A percentile compares a stretch with the other conserved stretches of the same genome.
Conservation (phyloP, 2,797 vertebrate genomes). For the Liparis tanakae region DNA sequence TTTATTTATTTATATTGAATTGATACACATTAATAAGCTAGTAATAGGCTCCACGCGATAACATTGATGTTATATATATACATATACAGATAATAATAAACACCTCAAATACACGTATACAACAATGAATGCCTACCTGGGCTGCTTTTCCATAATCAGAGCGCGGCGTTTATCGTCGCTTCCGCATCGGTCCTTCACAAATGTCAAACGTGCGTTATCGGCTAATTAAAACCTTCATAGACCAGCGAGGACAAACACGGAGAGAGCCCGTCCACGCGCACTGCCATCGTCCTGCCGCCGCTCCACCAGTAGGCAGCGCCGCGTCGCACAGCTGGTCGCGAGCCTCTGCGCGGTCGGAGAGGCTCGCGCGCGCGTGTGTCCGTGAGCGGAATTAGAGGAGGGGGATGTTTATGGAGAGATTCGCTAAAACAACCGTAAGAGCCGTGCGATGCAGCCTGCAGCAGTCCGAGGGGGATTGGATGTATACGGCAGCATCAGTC, state of each 20-base stretch:
- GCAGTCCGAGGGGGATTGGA: slow-evolving; percentile 29
- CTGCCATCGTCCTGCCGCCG: slow-evolving; percentile 69
- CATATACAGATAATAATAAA: slow-evolving; percentile 4
- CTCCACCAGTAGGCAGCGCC: slow-evolving; percentile 56
- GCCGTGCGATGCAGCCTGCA: slow-evolving; percentile 5
- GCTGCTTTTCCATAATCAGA: slow-evolving; percentile 71
- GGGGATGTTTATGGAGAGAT: not conserved
- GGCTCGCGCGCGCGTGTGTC: slow-evolving; percentile 4
- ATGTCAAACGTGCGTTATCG: slow-evolving; percentile 30
- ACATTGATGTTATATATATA: not conserved
- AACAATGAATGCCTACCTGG: slow-evolving; percentile 68
- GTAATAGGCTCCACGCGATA: not conserved
- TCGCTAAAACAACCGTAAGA: slow-evolving; percentile 36
- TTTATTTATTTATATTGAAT: not conserved
- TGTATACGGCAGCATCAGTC: slow-evolving; percentile 54
- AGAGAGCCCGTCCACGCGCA: slow-evolving; percentile 48
- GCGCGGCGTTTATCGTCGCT: slow-evolving; percentile 38
- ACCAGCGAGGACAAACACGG: slow-evolving; percentile 48
- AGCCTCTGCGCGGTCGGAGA: slow-evolving; percentile 59
- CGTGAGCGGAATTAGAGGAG: slow-evolving; percentile 14
- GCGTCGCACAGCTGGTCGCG: slow-evolving; percentile 62
- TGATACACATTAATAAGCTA: slow-evolving; percentile 11
- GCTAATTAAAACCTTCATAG: slow-evolving; percentile 66
- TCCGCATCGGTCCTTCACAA: slow-evolving; percentile 42
- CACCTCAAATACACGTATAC: slow-evolving; percentile 15